These are phyloP conservation scores for Bibio marci DNA, from an alignment of 2,888 invertebrate species.

Conservation along the genomic window DNA sequence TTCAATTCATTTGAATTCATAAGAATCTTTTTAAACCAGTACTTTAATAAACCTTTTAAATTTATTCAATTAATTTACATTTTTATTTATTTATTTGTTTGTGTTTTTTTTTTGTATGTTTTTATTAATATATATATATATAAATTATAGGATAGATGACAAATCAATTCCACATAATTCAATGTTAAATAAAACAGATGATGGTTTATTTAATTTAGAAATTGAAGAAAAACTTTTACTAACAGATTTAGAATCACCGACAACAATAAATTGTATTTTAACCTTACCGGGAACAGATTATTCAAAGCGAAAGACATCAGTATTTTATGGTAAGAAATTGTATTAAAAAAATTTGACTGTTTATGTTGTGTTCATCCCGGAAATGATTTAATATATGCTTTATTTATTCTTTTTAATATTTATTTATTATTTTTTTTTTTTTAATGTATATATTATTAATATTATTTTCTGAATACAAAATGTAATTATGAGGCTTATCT, in stretches of 20 bases:
- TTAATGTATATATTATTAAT: too few relatives aligned
- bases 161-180: conserved; percentile 24
- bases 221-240: conserved; percentile 27
- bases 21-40: too few relatives aligned
- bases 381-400: not conserved
- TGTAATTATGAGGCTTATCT: too few relatives aligned
- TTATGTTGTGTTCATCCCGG: not conserved
- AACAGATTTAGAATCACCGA: conserved; percentile 28
- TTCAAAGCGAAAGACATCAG: conserved; percentile 29
- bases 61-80: too few relatives aligned
- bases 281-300: conserved; percentile 29
- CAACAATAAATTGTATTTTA: conserved; percentile 30
- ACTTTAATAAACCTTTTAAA: too few relatives aligned
- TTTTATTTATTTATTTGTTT: too few relatives aligned
- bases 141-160: conserved; percentile 22
- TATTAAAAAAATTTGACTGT: not conserved
- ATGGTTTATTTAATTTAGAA: conserved; percentile 27
- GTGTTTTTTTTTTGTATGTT: too few relatives aligned
- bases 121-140: too few relatives aligned
- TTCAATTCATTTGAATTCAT: not conserved
- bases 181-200: conserved; percentile 24
- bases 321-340: conserved; percentile 28
- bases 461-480: too few relatives aligned
- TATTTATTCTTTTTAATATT: too few relatives aligned
- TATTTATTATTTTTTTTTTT: too few relatives aligned